A percentile compares a stretch with the other conserved stretches of the same genome.
phyloP scores from a whole-genome alignment of 2,888 invertebrate species.

The Dorcus hopei region DNA sequence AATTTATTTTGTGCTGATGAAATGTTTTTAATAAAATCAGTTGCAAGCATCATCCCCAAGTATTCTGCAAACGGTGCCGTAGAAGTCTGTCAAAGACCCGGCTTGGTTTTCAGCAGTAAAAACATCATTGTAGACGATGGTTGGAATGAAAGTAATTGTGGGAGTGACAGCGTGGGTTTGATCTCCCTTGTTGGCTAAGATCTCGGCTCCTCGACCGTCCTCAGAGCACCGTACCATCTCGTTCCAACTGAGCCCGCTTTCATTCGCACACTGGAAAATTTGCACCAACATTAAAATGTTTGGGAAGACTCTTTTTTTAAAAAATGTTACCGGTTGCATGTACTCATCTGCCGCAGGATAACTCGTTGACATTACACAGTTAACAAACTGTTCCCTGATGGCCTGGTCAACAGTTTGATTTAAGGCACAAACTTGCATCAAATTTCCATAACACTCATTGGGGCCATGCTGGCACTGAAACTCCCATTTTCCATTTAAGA shows the following conservation, averaged over 20 bases:
- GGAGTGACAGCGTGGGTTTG: slow-evolving; percentile 42
- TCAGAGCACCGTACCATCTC: slow-evolving; percentile 34
- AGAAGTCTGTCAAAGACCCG: slow-evolving; percentile 29
- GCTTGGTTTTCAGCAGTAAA: slow-evolving; percentile 25
- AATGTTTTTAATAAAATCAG: too few species aligned
- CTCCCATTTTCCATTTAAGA: slow-evolving; percentile 32
- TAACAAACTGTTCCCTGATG: slow-evolving; percentile 8
- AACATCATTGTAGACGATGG: slow-evolving; percentile 45
- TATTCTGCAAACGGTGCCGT: slow-evolving; percentile 23
- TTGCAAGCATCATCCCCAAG: not conserved
- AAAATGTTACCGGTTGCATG: not conserved
- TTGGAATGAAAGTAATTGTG: slow-evolving; percentile 47
- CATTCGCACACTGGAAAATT: slow-evolving; percentile 8
- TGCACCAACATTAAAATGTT: not conserved
- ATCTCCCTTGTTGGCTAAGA: slow-evolving; percentile 45
- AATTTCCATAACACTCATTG: slow-evolving; percentile 54
- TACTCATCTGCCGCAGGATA: slow-evolving; percentile 5
- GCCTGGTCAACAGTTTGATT: slow-evolving; percentile 29
- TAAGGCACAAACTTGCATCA: slow-evolving; percentile 53
- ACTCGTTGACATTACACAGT: slow-evolving; percentile 11
- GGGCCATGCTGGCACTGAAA: slow-evolving; percentile 54
- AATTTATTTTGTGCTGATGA: too few species aligned
- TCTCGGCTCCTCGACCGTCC: slow-evolving; percentile 27
- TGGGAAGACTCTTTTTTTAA: not conserved
- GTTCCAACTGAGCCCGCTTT: slow-evolving; percentile 13